These are phyloP conservation scores for Drosophila tripunctata DNA, from an alignment of 2,888 invertebrate species.

Conservation along the genomic window DNA sequence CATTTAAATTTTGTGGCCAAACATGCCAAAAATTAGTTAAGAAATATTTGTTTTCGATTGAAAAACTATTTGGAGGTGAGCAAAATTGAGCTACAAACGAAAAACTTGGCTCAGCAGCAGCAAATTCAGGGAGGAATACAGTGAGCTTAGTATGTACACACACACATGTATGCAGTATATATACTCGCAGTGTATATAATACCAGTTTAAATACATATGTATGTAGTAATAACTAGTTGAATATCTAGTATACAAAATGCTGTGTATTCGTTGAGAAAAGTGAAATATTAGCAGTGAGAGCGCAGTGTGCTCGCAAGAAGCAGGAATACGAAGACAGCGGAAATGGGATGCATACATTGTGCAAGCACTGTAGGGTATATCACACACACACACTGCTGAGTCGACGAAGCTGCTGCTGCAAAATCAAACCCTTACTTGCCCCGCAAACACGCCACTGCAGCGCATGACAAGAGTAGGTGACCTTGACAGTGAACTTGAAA, in stretches of 20 bases:
- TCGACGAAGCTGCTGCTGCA: conserved; percentile 34
- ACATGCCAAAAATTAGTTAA: conserved; percentile 18
- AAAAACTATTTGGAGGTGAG: not conserved
- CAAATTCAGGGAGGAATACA: not conserved
- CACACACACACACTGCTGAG: not conserved
- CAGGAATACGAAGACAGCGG: not conserved
- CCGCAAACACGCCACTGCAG: conserved; percentile 80
- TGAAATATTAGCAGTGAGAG: conserved; percentile 9
- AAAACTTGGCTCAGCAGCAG: conserved; percentile 34
- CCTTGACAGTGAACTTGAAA: conserved; percentile 94
- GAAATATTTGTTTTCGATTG: conserved; percentile 51
- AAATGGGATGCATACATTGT: conserved; percentile 29
- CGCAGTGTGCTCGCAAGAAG: not conserved
- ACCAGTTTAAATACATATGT: no score
- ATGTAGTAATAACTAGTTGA: not conserved
- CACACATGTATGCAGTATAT: not conserved
- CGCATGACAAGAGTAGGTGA: conserved; percentile 88
- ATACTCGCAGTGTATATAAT: not conserved
- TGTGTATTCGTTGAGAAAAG: conserved; percentile 35
- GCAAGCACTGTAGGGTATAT: conserved; percentile 44
- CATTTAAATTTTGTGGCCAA: conserved; percentile 6
- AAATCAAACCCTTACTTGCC: conserved; percentile 47
- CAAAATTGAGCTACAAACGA: conserved; percentile 9
- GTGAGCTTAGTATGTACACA: not conserved
- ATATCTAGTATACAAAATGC: conserved; percentile 41